Evolutionary conservation across 2,888 invertebrate genomes (phyloP), one percentile per base, ranked within the genome.

Genomic region (Leucoma salicis): DNA sequence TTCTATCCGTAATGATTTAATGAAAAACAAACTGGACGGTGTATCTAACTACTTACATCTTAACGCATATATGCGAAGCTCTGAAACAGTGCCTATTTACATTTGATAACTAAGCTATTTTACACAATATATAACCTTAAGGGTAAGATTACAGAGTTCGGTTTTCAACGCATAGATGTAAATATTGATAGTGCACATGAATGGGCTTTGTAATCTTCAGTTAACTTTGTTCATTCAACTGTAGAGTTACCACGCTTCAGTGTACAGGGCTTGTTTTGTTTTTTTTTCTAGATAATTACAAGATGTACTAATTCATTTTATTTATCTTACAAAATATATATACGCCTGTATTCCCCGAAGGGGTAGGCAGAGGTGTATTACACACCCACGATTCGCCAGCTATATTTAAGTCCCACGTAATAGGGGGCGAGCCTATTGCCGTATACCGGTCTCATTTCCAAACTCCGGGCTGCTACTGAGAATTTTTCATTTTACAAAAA

Each of bases 141-240:
- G 0, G 0, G 0, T 1, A 13, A 2, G 0, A 4, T 0, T 0
- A 31, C 27, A 50, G 25, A 24, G 46, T 36, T 44, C 3, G 33
- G 35, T 16, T 32, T 42, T 13, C 21, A 14, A 25, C 44, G 7
- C 24, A 14, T 10, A 31, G 18, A 39, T 48, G 12, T 15, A 5
- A 45, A n/a, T 10, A 48, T 58, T 50, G 42, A 55, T 57, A 55
- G 58, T 56, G 33, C 51, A 54, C 38, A 60, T 65, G 61, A 65
- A 63, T 64, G 60, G 38, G 37, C 56, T 53, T 53, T 58, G 53
- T 54, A 39, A 42, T 39, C 44, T 62, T 46, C 51, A 52, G 47
- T 60, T 59, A 49, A 57, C 55, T 59, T 62, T 63, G 58, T 63
- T 66, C 67, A 60, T 66, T 64, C 51, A 58, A 42, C 11, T 32